Evolutionary conservation across 1,140 invertebrate species (phyloP), one percentile per base, ranked within the genome.

Genomic region (Neodiprion lecontei): DNA sequence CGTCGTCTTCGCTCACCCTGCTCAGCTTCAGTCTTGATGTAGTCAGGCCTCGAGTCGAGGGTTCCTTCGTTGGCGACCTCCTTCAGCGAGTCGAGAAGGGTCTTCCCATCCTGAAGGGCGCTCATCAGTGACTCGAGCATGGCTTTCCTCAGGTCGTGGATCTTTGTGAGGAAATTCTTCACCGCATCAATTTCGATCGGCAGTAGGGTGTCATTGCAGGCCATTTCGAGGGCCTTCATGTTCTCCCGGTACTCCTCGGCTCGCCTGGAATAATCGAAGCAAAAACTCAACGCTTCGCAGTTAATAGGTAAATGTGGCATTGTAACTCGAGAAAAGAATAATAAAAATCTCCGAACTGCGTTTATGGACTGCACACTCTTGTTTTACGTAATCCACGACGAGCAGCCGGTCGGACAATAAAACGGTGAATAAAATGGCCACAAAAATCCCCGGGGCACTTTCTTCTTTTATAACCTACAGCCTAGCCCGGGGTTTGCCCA

Each of bases 41-140:
- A 90, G 75, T 92, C 92, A 47, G 94, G 94, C 77, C 94, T 88
- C n/a, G 94, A 95, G 80, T 95, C 94, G 49, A 93, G 85, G 11
- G 92, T 92, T 75, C 92, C 93, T 81, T 92, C 89, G 74, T 90
- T 90, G 12, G 90, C 89, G 73, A 95, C 87, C 84, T 93, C 92
- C 76, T 91, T 91, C 69, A 96, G 85, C 83, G 91, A 90, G 69
- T 93, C 92, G 66, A 97, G 83, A 66, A 97, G 87, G 48, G 89
- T 89, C 81, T 96, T 94, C n/a, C 95, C 95, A 79, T 95, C 92
- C 81, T 95, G 93, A 2, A 97, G 86, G 2, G 95, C 92, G 5
- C 89, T 89, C 92, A 96, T 95, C 1, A 96, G 90, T 4, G 92
- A 88, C 76, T 95, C 94, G 10, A 97, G 87, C 86, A 96, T 93